Conservation (phyloP, 2,888 invertebrate species). For the Sarcophaga subvicina region DNA sequence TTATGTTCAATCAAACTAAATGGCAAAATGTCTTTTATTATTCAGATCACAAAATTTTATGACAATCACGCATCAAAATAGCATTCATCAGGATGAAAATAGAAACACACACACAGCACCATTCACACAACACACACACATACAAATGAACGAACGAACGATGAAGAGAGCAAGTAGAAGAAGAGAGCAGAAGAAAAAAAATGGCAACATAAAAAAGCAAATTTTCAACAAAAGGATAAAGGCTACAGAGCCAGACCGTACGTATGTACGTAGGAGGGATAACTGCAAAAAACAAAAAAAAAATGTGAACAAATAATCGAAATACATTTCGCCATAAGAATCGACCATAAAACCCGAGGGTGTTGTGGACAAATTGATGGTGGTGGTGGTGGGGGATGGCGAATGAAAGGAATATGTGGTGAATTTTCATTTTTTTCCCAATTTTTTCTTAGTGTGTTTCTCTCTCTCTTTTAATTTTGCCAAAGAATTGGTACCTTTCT, state of each 20-base stretch:
- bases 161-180: neutral
- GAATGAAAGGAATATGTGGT: slow-evolving; percentile 13
- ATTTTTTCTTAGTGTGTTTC: neutral
- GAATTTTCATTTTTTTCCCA: slow-evolving; percentile 39
- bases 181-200: slow-evolving; percentile 39
- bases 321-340: slow-evolving; percentile 45
- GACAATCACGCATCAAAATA: slow-evolving; percentile 69
- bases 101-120: slow-evolving; percentile 9
- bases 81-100: slow-evolving; percentile 64
- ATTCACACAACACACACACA: neutral
- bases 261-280: no score
- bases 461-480: slow-evolving; percentile 3
- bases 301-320: slow-evolving; percentile 18
- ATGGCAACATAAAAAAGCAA: slow-evolving; percentile 61
- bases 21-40: slow-evolving; percentile 67
- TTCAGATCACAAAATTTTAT: slow-evolving; percentile 69
- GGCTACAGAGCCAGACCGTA: slow-evolving; percentile 57
- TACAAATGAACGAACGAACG: neutral
- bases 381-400: no score
- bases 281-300: neutral
- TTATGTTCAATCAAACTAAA: slow-evolving; percentile 69
- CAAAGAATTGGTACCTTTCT: slow-evolving; percentile 48
- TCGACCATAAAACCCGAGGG: slow-evolving; percentile 18
- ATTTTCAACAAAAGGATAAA: slow-evolving; percentile 62
- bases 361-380: neutral